phyloP scores from a whole-genome alignment of 2,797 vertebrate species.

The Tauraco hartlaubi region DNA sequence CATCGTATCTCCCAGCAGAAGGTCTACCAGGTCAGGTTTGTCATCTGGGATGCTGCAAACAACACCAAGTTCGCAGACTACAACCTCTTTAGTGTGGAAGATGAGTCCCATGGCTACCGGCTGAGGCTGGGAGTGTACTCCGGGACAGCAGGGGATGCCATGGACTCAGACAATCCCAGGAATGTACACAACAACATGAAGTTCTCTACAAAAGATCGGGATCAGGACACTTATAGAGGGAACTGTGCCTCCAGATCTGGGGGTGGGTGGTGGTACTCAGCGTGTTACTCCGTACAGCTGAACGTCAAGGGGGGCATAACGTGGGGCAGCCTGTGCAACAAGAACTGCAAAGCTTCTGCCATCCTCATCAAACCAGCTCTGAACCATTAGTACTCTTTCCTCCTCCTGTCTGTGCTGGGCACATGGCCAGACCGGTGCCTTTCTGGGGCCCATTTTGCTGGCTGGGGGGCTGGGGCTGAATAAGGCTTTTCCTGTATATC shows the following conservation, averaged over 20 bases:
- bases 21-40: conserved; percentile 50
- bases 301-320: conserved; percentile 30
- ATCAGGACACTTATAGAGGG: conserved; percentile 51
- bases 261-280: conserved; percentile 61
- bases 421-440: not conserved
- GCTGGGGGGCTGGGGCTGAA: not conserved
- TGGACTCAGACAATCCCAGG: conserved; percentile 29
- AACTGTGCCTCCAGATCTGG: conserved; percentile 44
- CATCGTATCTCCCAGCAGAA: conserved; percentile 63
- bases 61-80: conserved; percentile 27
- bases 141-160: conserved; percentile 45
- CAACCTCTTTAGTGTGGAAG: conserved; percentile 30
- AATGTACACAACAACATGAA: conserved; percentile 66
- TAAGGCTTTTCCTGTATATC: not conserved
- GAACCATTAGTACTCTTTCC: not conserved
- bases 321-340: conserved; percentile 27
- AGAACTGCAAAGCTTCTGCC: conserved; percentile 53
- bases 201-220: conserved; percentile 61
- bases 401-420: not conserved
- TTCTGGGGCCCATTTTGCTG: not conserved
- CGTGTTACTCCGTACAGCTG: conserved; percentile 32
- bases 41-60: not conserved
- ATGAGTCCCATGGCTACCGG: conserved; percentile 54
- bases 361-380: conserved; percentile 58
- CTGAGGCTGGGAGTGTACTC: conserved; percentile 24